Percentiles rank a stretch among this genome's conserved stretches.
Conservation (phyloP, 2,113 vertebrate genomes). For the Catharus bicknelli region DNA sequence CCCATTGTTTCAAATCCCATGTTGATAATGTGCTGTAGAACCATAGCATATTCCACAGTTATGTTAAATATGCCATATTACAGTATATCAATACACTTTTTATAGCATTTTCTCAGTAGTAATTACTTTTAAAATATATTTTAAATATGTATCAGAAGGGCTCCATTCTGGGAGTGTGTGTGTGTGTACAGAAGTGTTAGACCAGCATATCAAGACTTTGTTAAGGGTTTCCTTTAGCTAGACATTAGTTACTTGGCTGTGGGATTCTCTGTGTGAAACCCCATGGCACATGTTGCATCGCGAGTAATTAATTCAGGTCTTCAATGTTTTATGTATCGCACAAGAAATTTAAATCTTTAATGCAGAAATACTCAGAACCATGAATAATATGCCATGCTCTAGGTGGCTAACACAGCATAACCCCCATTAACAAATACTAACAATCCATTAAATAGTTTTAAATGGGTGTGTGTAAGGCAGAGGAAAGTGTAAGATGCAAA, state of each 20-base stretch:
- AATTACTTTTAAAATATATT: not conserved
- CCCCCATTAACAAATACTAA: not conserved
- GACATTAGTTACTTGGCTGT: not conserved
- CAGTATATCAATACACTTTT: not conserved
- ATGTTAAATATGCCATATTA: not conserved
- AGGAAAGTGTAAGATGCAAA: not conserved
- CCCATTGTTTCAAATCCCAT: not conserved
- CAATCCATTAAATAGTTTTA: not conserved
- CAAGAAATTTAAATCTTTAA: not conserved
- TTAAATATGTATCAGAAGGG: not conserved
- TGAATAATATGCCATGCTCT: not conserved
- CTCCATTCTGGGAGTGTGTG: not conserved
- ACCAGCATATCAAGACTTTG: not conserved
- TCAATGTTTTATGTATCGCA: not conserved
- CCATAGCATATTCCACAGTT: not conserved
- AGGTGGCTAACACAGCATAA: not conserved
- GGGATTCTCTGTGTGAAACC: not conserved
- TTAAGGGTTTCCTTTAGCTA: not conserved
- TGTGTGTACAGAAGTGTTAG: not conserved
- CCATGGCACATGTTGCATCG: accelerated
- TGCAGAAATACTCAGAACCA: not conserved
- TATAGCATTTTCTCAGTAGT: not conserved
- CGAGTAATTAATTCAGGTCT: not conserved
- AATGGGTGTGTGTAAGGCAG: not conserved
- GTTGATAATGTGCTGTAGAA: not conserved